phyloP scores from a whole-genome alignment of 2,113 vertebrate genomes.

The Halichoeres trimaculatus region DNA sequence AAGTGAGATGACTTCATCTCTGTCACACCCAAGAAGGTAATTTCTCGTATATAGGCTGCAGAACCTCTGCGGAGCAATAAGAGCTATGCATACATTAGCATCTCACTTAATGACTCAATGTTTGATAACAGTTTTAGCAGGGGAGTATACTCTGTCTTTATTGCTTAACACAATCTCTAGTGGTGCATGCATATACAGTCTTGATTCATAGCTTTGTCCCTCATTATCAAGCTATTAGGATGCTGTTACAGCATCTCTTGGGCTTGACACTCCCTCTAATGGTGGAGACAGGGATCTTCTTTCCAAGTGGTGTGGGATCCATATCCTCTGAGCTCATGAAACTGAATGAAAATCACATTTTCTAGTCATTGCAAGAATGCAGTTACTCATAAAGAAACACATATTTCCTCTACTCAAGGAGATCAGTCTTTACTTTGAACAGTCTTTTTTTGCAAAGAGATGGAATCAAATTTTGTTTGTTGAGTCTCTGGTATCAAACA shows the following conservation, averaged over 20 bases:
- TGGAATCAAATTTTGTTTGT: background rate
- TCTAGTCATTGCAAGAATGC: background rate
- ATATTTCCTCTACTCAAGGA: background rate
- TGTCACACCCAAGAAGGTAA: conserved; percentile 26
- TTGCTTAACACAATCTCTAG: conserved; percentile 46
- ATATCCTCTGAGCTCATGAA: background rate
- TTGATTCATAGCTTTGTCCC: conserved; percentile 42
- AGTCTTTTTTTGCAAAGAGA: background rate
- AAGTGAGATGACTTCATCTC: background rate
- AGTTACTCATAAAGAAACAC: background rate
- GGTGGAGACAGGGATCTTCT: conserved; percentile 27
- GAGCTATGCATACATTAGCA: conserved; percentile 22
- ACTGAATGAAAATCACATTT: background rate
- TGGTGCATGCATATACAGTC: conserved; percentile 18
- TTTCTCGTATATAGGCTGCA: conserved; percentile 40
- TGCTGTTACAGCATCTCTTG: conserved; percentile 10
- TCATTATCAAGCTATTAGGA: conserved; percentile 40
- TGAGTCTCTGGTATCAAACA: background rate
- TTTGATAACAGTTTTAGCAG: conserved; percentile 44
- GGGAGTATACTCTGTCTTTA: conserved; percentile 55
- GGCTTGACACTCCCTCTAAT: conserved; percentile 62
- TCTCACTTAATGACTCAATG: conserved; percentile 56
- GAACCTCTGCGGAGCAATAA: conserved; percentile 45
- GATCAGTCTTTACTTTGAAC: background rate
- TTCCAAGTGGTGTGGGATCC: background rate